Conservation (phyloP, 2,797 vertebrate species). For the Pangasius larnaudii region DNA sequence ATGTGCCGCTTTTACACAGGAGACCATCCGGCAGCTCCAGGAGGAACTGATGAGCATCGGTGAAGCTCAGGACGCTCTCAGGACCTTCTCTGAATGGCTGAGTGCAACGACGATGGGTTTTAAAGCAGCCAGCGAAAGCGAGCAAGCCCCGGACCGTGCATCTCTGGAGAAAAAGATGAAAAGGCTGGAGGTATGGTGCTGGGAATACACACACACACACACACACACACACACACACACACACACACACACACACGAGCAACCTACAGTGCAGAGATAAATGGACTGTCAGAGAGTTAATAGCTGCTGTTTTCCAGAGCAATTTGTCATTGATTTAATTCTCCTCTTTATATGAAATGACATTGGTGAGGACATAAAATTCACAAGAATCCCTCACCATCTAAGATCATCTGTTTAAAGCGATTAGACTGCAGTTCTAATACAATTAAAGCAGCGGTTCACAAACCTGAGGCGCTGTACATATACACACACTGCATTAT, state of each 20-base stretch:
- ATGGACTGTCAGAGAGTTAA: slow-evolving; percentile 21
- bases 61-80: slow-evolving; percentile 85
- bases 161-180: slow-evolving; percentile 90
- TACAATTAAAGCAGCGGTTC: background rate
- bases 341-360: slow-evolving; percentile 12
- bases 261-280: background rate
- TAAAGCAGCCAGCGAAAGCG: slow-evolving; percentile 73
- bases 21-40: slow-evolving; percentile 88
- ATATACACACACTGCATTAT: too few species aligned
- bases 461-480: background rate
- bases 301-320: slow-evolving; percentile 14
- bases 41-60: slow-evolving; percentile 89
- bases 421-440: background rate
- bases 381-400: background rate
- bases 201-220: slow-evolving; percentile 1
- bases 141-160: slow-evolving; percentile 80
- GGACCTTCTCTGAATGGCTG: slow-evolving; percentile 88
- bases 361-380: slow-evolving; percentile 10
- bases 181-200: slow-evolving; percentile 84
- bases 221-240: background rate
- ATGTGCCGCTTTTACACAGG: slow-evolving; percentile 71
- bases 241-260: slow-evolving; percentile 8
- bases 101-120: slow-evolving; percentile 82
- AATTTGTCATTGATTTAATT: slow-evolving; percentile 32
- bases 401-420: background rate